phyloP scores from a whole-genome alignment of 2,797 vertebrate genomes.

The Tympanoctomys barrerae region DNA sequence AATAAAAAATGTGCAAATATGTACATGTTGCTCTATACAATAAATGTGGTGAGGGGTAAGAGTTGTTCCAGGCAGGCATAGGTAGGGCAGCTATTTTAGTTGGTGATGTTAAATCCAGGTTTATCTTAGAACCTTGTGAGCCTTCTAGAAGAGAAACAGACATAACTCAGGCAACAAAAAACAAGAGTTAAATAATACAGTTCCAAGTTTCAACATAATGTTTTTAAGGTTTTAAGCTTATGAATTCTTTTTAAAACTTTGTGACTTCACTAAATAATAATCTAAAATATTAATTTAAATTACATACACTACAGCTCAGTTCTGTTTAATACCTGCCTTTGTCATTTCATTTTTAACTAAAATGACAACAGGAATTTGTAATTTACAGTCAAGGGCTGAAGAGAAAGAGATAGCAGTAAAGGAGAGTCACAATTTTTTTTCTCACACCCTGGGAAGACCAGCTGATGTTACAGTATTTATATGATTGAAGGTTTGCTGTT shows the following conservation, averaged over 20 bases:
- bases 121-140: background rate
- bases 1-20: slow-evolving; percentile 10
- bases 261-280: background rate
- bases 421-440: background rate
- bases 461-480: background rate
- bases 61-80: background rate
- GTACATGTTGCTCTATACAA: background rate
- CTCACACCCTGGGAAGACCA: background rate
- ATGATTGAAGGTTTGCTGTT: background rate
- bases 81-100: background rate
- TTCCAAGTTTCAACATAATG: background rate
- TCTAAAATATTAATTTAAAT: background rate
- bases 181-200: background rate
- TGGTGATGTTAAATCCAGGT: background rate
- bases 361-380: background rate
- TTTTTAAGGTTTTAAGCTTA: background rate
- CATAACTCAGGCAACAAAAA: background rate
- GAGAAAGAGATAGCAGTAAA: background rate
- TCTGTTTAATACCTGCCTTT: background rate
- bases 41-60: background rate
- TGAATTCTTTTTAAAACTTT: background rate
- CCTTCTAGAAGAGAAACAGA: background rate
- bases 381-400: background rate
- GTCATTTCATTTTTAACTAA: background rate
- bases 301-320: fast-evolving